Percentiles rank a stretch among this genome's conserved stretches.
These are phyloP conservation scores for Papilio machaon DNA, from an alignment of 1,140 invertebrate species.

Conservation along the genomic window DNA sequence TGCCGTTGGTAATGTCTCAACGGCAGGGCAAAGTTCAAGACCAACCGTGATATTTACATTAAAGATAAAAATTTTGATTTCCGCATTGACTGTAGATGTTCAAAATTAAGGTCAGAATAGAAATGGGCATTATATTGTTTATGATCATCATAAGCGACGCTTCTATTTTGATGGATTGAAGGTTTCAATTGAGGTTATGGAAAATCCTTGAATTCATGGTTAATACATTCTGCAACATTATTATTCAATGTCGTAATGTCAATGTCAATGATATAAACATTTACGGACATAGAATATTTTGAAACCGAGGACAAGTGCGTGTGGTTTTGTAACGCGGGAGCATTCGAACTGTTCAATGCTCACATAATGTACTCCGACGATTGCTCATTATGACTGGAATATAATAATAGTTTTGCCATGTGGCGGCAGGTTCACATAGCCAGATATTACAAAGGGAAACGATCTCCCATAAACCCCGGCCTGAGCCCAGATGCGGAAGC, in stretches of 20 bases:
- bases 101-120: slow-evolving; percentile 24
- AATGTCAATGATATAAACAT: slow-evolving; percentile 15
- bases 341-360: not conserved
- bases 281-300: slow-evolving; percentile 20
- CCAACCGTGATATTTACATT: slow-evolving; percentile 21
- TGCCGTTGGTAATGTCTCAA: slow-evolving; percentile 20
- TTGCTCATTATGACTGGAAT: not conserved
- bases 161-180: slow-evolving; percentile 16
- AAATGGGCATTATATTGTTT: not conserved
- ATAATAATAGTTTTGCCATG: slow-evolving; percentile 20
- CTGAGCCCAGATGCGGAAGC: slow-evolving; percentile 55
- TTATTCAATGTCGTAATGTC: slow-evolving; percentile 19
- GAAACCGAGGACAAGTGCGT: not conserved
- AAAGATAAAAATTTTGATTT: slow-evolving; percentile 18
- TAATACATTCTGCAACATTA: slow-evolving; percentile 20
- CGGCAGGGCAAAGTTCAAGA: slow-evolving; percentile 38
- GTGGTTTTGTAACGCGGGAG: not conserved
- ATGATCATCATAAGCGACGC: not conserved
- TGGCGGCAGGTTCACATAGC: not conserved
- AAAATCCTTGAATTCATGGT: slow-evolving; percentile 15
- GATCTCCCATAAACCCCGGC: slow-evolving; percentile 35
- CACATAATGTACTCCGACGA: not conserved
- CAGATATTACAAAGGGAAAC: slow-evolving; percentile 42
- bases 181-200: slow-evolving; percentile 12
- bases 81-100: slow-evolving; percentile 27